Evolutionary conservation across 2,888 invertebrate genomes (phyloP).

Genomic region (Crossocerus cetratus): DNA sequence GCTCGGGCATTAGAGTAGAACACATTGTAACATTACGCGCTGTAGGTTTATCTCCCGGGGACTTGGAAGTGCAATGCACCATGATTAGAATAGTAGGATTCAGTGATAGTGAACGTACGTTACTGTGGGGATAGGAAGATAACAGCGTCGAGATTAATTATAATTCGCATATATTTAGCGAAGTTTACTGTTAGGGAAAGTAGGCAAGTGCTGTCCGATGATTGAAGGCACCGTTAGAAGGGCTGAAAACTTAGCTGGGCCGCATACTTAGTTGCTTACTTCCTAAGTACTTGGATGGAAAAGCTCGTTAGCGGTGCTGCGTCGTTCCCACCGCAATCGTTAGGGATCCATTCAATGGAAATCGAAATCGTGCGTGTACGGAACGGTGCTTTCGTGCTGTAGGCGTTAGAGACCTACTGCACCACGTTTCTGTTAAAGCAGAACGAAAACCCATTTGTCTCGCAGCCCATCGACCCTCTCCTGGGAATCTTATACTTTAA

Average conservation of each 20-base stretch:
- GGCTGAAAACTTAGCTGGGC: conserved; percentile 36
- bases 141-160: too few relatives aligned
- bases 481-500: too few relatives aligned
- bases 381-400: not conserved
- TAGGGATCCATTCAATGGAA: not conserved
- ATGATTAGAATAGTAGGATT: conserved; percentile 61
- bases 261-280: too few relatives aligned
- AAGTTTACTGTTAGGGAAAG: too few relatives aligned
- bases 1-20: too few relatives aligned
- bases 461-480: not conserved
- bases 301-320: conserved; percentile 20
- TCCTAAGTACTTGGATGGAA: conserved; percentile 22
- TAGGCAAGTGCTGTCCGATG: too few relatives aligned
- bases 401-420: not conserved
- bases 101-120: too few relatives aligned
- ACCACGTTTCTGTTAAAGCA: not conserved
- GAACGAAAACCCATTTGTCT: not conserved
- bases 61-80: conserved; percentile 63
- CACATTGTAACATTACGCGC: too few relatives aligned
- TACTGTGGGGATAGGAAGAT: too few relatives aligned
- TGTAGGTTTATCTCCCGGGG: too few relatives aligned
- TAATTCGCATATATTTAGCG: too few relatives aligned
- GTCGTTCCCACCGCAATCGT: not conserved
- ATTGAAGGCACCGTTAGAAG: conserved; percentile 36
- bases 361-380: not conserved